phyloP scores from a whole-genome alignment of 2,888 invertebrate species.

The Callyntrura guangdongensis region DNA sequence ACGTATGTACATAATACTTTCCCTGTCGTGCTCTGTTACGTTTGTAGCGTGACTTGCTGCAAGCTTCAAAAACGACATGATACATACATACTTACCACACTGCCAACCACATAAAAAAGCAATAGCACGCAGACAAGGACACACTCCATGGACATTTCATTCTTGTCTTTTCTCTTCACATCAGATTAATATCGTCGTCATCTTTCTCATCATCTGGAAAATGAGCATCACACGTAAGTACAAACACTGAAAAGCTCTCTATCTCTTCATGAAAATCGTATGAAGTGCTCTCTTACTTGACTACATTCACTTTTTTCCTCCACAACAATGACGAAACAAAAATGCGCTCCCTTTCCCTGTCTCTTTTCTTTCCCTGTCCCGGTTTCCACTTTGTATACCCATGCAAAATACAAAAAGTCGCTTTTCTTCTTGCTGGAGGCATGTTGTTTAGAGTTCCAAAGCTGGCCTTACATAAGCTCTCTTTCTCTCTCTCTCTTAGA shows the following conservation, averaged over 20 bases:
- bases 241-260: conserved; percentile 29
- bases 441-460: conserved; percentile 9
- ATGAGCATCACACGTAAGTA: conserved; percentile 72
- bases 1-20: conserved; percentile 20
- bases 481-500: background rate
- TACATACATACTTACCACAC: background rate
- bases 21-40: background rate
- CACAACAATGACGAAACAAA: conserved; percentile 52
- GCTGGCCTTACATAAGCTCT: background rate
- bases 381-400: background rate
- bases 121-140: conserved; percentile 23
- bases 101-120: conserved; percentile 29
- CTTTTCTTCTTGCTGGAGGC: background rate
- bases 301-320: background rate
- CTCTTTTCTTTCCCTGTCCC: conserved; percentile 23
- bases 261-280: conserved; percentile 62
- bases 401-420: conserved; percentile 32
- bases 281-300: conserved; percentile 68
- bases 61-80: background rate
- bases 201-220: conserved; percentile 65
- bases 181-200: conserved; percentile 70
- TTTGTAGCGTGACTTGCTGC: background rate
- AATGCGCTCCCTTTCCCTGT: conserved; percentile 21
- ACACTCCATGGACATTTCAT: conserved; percentile 32
- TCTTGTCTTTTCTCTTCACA: conserved; percentile 56